These are phyloP conservation scores for Ctenopoma kingsleyae DNA, from an alignment of 2,797 vertebrate genomes.

Conservation along the genomic window DNA sequence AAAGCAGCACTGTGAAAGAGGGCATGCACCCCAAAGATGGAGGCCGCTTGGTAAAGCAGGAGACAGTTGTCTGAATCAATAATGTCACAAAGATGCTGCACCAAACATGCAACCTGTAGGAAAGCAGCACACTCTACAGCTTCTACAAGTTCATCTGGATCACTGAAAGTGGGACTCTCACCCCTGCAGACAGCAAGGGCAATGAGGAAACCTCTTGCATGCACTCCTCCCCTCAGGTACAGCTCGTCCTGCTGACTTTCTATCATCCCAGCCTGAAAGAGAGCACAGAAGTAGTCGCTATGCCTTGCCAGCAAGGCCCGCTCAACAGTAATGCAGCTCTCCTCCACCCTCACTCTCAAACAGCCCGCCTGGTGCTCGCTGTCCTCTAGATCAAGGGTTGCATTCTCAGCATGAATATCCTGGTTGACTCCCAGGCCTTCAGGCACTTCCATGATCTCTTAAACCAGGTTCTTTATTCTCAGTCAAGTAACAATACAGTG, in stretches of 20 bases:
- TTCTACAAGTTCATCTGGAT: constrained; percentile 89
- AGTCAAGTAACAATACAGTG: constrained; percentile 43
- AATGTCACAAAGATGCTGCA: constrained; percentile 87
- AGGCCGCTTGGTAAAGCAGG: constrained; percentile 89
- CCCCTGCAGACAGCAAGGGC: constrained; percentile 89
- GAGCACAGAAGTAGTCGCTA: constrained; percentile 93
- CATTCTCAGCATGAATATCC: constrained; percentile 40
- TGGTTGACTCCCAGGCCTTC: constrained; percentile 35
- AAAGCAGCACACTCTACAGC: constrained; percentile 94
- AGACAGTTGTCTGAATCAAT: constrained; percentile 93
- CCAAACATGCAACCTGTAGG: constrained; percentile 88
- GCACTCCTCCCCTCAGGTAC: constrained; percentile 85
- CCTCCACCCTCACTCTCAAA: constrained; percentile 89
- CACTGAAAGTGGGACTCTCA: constrained; percentile 82
- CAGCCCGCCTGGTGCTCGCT: constrained; percentile 27
- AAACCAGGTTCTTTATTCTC: constrained; percentile 34
- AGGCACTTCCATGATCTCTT: constrained; percentile 62
- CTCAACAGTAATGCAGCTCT: constrained; percentile 87
- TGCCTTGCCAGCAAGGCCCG: constrained; percentile 83
- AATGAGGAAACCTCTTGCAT: constrained; percentile 86
- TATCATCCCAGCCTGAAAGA: constrained; percentile 94
- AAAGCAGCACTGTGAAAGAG: constrained; percentile 87
- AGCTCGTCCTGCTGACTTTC: constrained; percentile 90
- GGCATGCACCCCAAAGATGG: constrained; percentile 87
- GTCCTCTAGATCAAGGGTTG: constrained; percentile 35